Conservation (phyloP, 2,888 invertebrate genomes). For the Brachyptera risi region DNA sequence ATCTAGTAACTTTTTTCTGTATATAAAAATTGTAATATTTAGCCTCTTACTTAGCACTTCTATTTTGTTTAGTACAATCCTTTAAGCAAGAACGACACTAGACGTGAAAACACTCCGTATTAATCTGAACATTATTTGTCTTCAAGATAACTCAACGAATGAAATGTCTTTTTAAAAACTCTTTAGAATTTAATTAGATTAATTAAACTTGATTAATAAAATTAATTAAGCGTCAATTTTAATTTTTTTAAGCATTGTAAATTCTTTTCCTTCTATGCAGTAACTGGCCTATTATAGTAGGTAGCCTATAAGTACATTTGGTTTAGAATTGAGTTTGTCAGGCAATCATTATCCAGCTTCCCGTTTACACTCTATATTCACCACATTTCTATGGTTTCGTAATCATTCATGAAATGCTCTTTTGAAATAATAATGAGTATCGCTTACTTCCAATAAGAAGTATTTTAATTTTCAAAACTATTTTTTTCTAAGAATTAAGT, state of each 20-base stretch:
- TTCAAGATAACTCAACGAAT: not conserved
- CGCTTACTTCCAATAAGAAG: constrained; percentile 2
- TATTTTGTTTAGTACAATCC: not conserved
- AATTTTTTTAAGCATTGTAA: not conserved
- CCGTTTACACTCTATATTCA: not conserved
- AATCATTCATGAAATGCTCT: not conserved
- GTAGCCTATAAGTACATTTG: not conserved
- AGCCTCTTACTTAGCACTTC: not conserved
- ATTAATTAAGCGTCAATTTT: constrained; percentile 10
- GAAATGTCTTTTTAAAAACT: not conserved
- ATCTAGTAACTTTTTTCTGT: constrained; percentile 1
- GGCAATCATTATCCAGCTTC: no score
- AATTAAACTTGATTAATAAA: constrained; percentile 9
- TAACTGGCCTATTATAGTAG: not conserved
- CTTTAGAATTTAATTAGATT: not conserved
- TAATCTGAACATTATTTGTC: not conserved
- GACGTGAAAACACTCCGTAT: not conserved
- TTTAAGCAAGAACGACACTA: not conserved
- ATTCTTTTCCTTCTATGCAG: not conserved
- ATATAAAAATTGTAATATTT: constrained; percentile 7
- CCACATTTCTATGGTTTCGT: no score
- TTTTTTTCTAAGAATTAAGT: not conserved
- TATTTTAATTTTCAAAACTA: not conserved
- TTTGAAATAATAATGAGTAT: not conserved
- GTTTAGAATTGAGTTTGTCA: constrained; percentile 1